Evolutionary conservation across 2,888 invertebrate genomes (phyloP).

Genomic region (Rhamphomyia laevipes): DNA sequence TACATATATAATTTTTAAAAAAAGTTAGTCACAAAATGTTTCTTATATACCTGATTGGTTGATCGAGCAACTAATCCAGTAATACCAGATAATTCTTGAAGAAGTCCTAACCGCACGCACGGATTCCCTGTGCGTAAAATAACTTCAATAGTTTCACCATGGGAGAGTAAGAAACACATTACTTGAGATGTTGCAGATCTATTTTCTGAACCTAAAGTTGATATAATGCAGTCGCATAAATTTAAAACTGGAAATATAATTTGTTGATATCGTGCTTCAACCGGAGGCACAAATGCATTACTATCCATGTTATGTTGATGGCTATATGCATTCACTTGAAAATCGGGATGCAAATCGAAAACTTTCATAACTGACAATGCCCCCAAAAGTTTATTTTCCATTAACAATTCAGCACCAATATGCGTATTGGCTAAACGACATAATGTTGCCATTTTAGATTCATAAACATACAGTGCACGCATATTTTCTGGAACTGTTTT

Average conservation of each 20-base stretch:
- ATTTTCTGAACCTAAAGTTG: conserved; percentile 73
- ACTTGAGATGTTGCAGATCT: conserved; percentile 71
- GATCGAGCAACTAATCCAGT: conserved; percentile 64
- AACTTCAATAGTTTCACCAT: conserved; percentile 68
- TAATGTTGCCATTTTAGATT: conserved; percentile 74
- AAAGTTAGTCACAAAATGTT: neutral
- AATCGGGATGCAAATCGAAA: conserved; percentile 62
- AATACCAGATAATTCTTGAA: conserved; percentile 64
- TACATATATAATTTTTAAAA: neutral
- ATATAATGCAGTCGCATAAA: conserved; percentile 69
- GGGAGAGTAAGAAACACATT: conserved; percentile 65
- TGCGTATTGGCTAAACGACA: conserved; percentile 55
- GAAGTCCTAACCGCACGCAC: conserved; percentile 49
- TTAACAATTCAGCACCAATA: conserved; percentile 51
- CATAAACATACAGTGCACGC: conserved; percentile 71
- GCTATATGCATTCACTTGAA: conserved; percentile 28
- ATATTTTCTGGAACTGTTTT: conserved; percentile 55
- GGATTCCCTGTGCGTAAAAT: conserved; percentile 61
- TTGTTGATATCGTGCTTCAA: conserved; percentile 64
- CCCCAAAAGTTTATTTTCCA: conserved; percentile 48
- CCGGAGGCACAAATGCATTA: conserved; percentile 46
- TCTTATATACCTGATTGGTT: conserved; percentile 46
- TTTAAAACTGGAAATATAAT: conserved; percentile 70
- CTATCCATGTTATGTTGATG: conserved; percentile 22
- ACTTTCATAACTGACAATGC: conserved; percentile 56